phyloP scores from a whole-genome alignment of 2,113 vertebrate species.

The Podilymbus podiceps region DNA sequence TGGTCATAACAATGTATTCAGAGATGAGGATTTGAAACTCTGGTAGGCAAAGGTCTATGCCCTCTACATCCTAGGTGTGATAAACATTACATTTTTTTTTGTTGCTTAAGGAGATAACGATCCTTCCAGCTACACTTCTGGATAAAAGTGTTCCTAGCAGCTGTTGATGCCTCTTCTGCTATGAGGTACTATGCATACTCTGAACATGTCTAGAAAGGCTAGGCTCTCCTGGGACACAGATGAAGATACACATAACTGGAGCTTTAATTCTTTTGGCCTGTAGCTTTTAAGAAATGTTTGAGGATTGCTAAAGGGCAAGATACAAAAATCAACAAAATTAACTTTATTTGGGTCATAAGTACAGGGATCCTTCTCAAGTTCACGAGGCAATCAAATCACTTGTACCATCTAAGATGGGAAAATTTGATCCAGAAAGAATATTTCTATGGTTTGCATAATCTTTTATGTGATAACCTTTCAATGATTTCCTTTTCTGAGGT shows the following conservation, averaged over 20 bases:
- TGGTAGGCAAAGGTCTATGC: not conserved
- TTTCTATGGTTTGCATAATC: not conserved
- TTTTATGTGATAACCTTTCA: not conserved
- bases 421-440: not conserved
- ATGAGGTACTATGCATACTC: not conserved
- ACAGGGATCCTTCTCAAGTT: not conserved
- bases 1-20: not conserved
- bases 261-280: not conserved
- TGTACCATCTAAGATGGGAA: not conserved
- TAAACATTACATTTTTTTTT: not conserved
- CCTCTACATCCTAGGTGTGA: not conserved
- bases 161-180: not conserved
- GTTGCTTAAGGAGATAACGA: not conserved
- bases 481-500: not conserved
- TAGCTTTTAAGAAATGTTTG: not conserved
- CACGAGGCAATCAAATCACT: not conserved
- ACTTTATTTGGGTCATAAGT: not conserved
- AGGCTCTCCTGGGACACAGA: not conserved
- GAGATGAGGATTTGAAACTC: constrained; percentile 8
- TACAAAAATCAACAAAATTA: not conserved
- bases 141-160: not conserved
- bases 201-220: not conserved
- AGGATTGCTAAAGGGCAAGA: not conserved
- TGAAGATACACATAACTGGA: not conserved
- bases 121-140: not conserved